Evolutionary conservation across 2,113 vertebrate species (phyloP), one percentile per base, ranked within the genome.

Genomic region (Notarius lentiginosus): DNA sequence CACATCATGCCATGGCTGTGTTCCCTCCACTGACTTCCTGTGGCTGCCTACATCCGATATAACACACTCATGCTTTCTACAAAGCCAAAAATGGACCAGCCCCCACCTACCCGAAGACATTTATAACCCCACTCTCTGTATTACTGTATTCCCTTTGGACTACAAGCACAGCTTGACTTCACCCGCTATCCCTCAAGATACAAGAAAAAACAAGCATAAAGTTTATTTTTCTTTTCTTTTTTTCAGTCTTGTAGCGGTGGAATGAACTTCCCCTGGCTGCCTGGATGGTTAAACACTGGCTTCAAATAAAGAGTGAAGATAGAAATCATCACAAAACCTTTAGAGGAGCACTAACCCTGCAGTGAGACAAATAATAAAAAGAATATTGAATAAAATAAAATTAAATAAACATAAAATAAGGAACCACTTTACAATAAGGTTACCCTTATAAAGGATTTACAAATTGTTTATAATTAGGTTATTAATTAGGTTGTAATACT

Each of bases 81-180:
- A 73, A 73, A 47, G 68, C 70, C 70, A 47, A 47, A 73, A 73
- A 73, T 47, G 70, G 70, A 49, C 70, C 20, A 73, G 41, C 70
- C 34, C 41, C 41, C 70, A 73, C 70, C 18, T 73, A 49, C 70
- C 41, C 3, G 18, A 73, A 47, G 18, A 47, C 70, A 73, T 73
- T 49, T 73, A 47, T 73, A 47, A 73, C 41, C 70, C 41, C 18
- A 22, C 70, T 47, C 41, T 47, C 34, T 73, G 3, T 73, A 73
- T 47, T 47, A 47, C 70, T 10, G 15, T 34, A 70, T 41, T 73
- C 70, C 8, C 70, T 49, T 47, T 15, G 4, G 70, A 47, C 9
- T 41, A 47, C 18, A 22, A 22, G 70, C 41, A 73, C 49, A 18
- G 41, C 41, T 73, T 11, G 18, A 73, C 34, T 73, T 73, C 18